Percentiles rank a stretch among this genome's conserved stretches.
These are phyloP conservation scores for Neoniphon sammara DNA, from an alignment of 2,797 vertebrate species.

Conservation along the genomic window DNA sequence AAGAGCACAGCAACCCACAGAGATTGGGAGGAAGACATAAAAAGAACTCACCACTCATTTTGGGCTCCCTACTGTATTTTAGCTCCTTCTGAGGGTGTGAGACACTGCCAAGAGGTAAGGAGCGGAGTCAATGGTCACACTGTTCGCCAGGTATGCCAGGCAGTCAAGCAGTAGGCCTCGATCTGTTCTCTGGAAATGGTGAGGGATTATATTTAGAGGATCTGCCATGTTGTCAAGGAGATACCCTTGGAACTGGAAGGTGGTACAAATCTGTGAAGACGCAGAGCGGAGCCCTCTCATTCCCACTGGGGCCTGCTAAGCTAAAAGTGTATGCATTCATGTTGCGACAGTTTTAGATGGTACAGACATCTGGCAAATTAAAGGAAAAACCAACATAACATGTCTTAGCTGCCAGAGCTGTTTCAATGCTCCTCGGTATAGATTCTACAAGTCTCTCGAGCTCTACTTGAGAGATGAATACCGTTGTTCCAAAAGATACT, in stretches of 20 bases:
- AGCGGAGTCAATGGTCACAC: slow-evolving; percentile 26
- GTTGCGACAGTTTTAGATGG: slow-evolving; percentile 37
- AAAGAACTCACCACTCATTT: slow-evolving; percentile 20
- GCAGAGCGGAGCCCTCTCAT: no score
- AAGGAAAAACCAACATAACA: no score
- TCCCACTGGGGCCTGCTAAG: no score
- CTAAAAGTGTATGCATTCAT: not conserved
- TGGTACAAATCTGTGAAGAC: no score
- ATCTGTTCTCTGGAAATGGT: not conserved
- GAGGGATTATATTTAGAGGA: not conserved
- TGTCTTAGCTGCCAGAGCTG: no score
- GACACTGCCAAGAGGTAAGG: slow-evolving; percentile 39
- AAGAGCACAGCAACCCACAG: slow-evolving; percentile 55
- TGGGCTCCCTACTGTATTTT: slow-evolving; percentile 34
- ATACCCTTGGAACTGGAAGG: no score
- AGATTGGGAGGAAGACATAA: slow-evolving; percentile 56
- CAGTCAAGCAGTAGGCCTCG: slow-evolving; percentile 15
- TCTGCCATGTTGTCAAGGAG: no score
- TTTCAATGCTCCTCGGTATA: no score
- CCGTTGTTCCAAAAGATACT: no score
- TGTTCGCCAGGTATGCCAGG: slow-evolving; percentile 25
- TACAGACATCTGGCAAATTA: no score
- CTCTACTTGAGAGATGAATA: no score
- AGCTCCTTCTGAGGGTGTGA: slow-evolving; percentile 57
- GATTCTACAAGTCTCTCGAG: no score